Base-by-base conservation (phyloP, 2,888 invertebrate species). In the Caenorhabditis afra region DNA sequence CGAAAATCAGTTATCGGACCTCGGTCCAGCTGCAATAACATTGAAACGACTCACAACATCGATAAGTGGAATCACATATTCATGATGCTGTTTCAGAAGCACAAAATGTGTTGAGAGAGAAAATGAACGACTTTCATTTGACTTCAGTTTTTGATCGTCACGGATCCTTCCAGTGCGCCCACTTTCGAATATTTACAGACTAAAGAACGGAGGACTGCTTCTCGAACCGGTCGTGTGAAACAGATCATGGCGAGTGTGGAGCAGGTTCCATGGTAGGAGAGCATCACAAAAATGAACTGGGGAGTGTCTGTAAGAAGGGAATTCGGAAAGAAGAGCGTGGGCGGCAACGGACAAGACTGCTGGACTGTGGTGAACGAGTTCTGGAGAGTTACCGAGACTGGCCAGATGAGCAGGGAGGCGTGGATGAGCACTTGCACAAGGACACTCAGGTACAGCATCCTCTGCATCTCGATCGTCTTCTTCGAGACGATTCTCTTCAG, bases 231-330 rank as follows among this genome's bases (percentile, higher is more conserved):
- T 59, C 59, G 49, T 11, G 67, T 68, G 50, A 59, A 68, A 16
- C 57, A 50, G 16, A 68, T 59, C 67, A 68, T 68, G 0, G 47
- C 44, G 7, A 68, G 18, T 10, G 67, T 68, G 11, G 67, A 55
- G 3, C 41, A 58, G 5, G 67, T 68, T 18, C 67, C 67, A 20
- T 68, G 67, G 20, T 68, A 68, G n/a, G 67, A 58, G 18, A 68
- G 50, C 18, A 68, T 4, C 7, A 68, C 52, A 23, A 50, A 49
- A 0, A 68, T 35, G 29, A 59, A 68, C 11, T 58, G 58, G 14
- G 41, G 58, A 12, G 3, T 14, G 14, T n/a, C 58, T 68, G 35
- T 22, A 58, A 49, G 20, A 5, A 11, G 29, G 12, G 0, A 8
- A 10, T 66, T 12, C 3, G 1, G 14, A 0, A 29, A 1, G 1